phyloP scores from a whole-genome alignment of 2,113 vertebrate species.

The Protobothrops mucrosquamatus region DNA sequence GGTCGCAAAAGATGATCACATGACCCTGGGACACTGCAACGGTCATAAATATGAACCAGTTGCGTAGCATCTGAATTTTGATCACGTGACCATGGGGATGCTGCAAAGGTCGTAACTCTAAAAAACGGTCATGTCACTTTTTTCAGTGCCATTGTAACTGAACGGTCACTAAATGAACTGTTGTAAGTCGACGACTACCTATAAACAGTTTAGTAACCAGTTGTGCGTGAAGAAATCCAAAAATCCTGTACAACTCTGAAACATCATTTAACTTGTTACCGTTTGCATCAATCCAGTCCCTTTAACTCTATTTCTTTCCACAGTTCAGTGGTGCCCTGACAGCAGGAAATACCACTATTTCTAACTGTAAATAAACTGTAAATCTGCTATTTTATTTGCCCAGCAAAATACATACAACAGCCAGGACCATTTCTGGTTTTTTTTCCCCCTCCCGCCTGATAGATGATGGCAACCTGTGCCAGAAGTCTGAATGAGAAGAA shows the following conservation, averaged over 20 bases:
- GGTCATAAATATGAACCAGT: too few relatives aligned
- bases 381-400: background rate
- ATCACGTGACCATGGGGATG: too few relatives aligned
- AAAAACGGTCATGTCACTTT: too few relatives aligned
- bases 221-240: background rate
- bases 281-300: background rate
- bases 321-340: background rate
- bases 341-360: background rate
- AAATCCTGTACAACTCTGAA: background rate
- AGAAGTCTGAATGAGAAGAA: background rate
- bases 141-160: too few relatives aligned
- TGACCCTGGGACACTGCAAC: too few relatives aligned
- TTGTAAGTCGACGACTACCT: too few relatives aligned
- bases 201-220: background rate
- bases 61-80: too few relatives aligned
- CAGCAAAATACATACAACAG: background rate
- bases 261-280: background rate
- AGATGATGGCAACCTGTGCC: background rate
- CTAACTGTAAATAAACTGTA: background rate
- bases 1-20: too few relatives aligned
- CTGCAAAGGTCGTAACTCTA: too few relatives aligned
- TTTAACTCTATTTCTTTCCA: background rate
- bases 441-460: rapidly evolving
- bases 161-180: too few relatives aligned
- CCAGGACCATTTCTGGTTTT: background rate